Evolutionary conservation across 2,113 vertebrate genomes (phyloP).

Genomic region (Microtus montanus): DNA sequence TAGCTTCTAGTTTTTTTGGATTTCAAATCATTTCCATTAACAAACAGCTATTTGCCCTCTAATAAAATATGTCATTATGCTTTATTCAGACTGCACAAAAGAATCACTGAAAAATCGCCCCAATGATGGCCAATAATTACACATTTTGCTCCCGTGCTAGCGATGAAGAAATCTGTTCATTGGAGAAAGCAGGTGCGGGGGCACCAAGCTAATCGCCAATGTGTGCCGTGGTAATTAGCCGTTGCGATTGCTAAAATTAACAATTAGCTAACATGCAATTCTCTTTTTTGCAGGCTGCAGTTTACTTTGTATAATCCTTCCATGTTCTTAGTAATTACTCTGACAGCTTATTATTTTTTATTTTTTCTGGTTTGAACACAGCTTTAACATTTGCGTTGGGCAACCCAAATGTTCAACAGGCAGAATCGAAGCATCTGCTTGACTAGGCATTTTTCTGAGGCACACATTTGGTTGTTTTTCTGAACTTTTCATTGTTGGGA

Average conservation of each 20-base stretch:
- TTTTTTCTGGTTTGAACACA: constrained; percentile 91
- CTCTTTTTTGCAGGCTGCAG: constrained; percentile 92
- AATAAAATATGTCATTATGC: constrained; percentile 99
- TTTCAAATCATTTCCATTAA: constrained; percentile 93
- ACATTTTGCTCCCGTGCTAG: constrained; percentile 98
- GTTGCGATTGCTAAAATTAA: constrained; percentile 99
- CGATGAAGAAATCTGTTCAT: constrained; percentile 92
- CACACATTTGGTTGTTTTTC: constrained; percentile 85
- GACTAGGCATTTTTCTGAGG: constrained; percentile 86
- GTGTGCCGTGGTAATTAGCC: constrained; percentile 98
- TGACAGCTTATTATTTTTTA: constrained; percentile 94
- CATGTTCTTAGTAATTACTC: constrained; percentile 93
- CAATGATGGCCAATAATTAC: constrained; percentile 99
- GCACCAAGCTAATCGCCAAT: constrained; percentile 99
- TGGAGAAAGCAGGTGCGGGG: constrained; percentile 99
- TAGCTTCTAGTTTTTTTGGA: constrained; percentile 89
- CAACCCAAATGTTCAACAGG: constrained; percentile 90
- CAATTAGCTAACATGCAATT: constrained; percentile 99
- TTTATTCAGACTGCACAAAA: constrained; percentile 99
- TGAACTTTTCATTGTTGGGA: constrained; percentile 84
- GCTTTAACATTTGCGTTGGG: constrained; percentile 89
- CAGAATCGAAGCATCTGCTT: constrained; percentile 87
- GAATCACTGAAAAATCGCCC: constrained; percentile 99
- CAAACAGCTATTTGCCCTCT: constrained; percentile 97
- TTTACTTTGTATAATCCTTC: constrained; percentile 97